These are phyloP conservation scores for Allophyes oxyacanthae DNA, from an alignment of 2,888 invertebrate species.

Conservation along the genomic window DNA sequence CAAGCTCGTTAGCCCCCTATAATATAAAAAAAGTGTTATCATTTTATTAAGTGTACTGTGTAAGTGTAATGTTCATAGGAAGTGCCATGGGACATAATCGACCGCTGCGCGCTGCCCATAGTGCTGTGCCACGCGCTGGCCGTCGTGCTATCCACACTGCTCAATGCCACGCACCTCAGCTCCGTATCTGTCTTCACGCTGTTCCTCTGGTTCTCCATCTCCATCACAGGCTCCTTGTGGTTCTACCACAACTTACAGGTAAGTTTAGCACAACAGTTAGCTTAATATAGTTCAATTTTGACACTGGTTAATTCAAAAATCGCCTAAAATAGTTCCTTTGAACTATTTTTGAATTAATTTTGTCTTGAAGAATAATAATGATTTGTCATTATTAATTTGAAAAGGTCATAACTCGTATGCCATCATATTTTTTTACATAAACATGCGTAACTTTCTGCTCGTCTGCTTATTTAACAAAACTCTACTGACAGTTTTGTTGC, in stretches of 20 bases:
- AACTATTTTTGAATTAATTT: no score
- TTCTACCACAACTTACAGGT: conserved; percentile 96
- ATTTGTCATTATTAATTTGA: no score
- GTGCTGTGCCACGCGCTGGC: conserved; percentile 95
- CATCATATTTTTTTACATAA: conserved; percentile 24
- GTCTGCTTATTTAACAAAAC: conserved; percentile 10
- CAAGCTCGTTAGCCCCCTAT: no score
- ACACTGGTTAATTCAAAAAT: no score
- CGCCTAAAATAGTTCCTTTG: no score
- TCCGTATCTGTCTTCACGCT: conserved; percentile 93
- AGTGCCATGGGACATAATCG: conserved; percentile 92
- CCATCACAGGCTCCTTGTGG: conserved; percentile 92
- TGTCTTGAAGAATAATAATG: no score
- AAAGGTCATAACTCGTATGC: conserved; percentile 2
- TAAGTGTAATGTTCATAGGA: conserved; percentile 84
- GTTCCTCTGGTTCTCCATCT: conserved; percentile 93
- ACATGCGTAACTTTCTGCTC: conserved; percentile 16
- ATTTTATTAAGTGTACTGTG: no score
- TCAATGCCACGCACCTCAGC: conserved; percentile 93
- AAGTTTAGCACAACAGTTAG: conserved; percentile 60
- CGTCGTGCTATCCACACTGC: conserved; percentile 92
- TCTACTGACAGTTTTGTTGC: conserved; percentile 6
- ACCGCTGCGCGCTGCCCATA: conserved; percentile 93
- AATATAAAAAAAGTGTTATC: no score
- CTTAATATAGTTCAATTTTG: no score